Base-by-base conservation (phyloP, 2,113 vertebrate genomes). In the Garra rufa region DNA sequence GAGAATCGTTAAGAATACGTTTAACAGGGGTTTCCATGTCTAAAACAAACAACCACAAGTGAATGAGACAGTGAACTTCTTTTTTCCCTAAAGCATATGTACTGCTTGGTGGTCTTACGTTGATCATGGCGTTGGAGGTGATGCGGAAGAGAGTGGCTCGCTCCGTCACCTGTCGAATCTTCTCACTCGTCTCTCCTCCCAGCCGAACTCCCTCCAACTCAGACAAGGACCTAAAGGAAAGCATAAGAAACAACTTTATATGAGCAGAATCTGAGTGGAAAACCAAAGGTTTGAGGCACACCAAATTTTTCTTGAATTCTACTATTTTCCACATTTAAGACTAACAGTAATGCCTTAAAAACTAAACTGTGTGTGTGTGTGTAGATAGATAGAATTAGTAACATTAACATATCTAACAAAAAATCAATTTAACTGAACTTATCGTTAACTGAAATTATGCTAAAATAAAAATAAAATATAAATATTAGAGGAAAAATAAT, bases 121-220 rank as follows among this genome's bases (percentile, higher is more conserved):
- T 99, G 90, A 99, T 99, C 98, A 99, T 99, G 88, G 98, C 98
- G 1, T 99, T 99, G 83, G 98, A 99, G 1, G 98, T 99, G 94
- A 99, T 99, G 89, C 98, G 94, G 88, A 99, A 99, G 71, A 99
- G 95, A 0, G 98, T 99, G 84, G 98, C 96, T 6, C 98, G 94
- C 57, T 99, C 98, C 0, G 98, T 98, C 75, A 99, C 98, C 91
- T 99, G 97, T 87, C 96, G 95, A 91, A 99, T 95, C 92, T 99
- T 99, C 24, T 99, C 98, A 0, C 94, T 95, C 88, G 95, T 95
- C 69, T 99, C 97, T 0, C 93, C 95, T 0, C 95, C 96, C 14
- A 94, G 87, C 24, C 95, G 93, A 61, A 99, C 92, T 44, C 92
- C 93, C 92, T 99, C 98, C 43, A 99, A 94, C 90, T 99, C 98